phyloP scores from a whole-genome alignment of 2,113 vertebrate species.

The Xerus inauris region DNA sequence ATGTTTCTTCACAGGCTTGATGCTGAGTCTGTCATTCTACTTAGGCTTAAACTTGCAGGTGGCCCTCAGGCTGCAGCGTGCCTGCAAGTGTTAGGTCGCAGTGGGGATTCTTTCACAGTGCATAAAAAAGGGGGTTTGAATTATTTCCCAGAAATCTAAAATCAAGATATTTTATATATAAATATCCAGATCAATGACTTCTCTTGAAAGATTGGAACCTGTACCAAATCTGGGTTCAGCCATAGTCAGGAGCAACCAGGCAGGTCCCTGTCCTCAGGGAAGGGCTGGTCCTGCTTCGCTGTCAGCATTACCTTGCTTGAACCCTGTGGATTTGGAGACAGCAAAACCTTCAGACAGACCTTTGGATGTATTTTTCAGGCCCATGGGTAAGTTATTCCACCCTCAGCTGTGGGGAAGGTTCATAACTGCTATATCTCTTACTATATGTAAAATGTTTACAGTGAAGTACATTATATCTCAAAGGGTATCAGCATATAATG shows the following conservation, averaged over 20 bases:
- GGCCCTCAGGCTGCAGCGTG: not conserved
- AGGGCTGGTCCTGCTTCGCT: not conserved
- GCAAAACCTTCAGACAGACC: not conserved
- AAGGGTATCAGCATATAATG: not conserved
- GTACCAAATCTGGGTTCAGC: not conserved
- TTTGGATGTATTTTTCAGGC: not conserved
- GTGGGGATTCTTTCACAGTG: fast-evolving
- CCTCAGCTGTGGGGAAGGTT: not conserved
- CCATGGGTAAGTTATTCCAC: not conserved
- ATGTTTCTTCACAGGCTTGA: not conserved
- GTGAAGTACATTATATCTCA: not conserved
- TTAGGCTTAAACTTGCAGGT: not conserved
- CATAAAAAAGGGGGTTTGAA: not conserved
- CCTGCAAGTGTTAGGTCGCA: too few relatives aligned
- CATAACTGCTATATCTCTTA: not conserved
- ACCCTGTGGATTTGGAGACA: not conserved
- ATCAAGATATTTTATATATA: not conserved
- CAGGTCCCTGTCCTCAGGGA: fast-evolving
- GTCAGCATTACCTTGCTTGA: not conserved
- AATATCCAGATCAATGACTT: not conserved
- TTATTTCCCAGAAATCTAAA: slow-evolving; percentile 26
- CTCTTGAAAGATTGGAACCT: not conserved
- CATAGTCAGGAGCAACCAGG: fast-evolving
- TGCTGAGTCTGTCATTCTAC: not conserved
- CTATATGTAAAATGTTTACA: not conserved